These are phyloP conservation scores for Dermatemys mawii DNA, from an alignment of 2,113 vertebrate genomes.

Conservation along the genomic window DNA sequence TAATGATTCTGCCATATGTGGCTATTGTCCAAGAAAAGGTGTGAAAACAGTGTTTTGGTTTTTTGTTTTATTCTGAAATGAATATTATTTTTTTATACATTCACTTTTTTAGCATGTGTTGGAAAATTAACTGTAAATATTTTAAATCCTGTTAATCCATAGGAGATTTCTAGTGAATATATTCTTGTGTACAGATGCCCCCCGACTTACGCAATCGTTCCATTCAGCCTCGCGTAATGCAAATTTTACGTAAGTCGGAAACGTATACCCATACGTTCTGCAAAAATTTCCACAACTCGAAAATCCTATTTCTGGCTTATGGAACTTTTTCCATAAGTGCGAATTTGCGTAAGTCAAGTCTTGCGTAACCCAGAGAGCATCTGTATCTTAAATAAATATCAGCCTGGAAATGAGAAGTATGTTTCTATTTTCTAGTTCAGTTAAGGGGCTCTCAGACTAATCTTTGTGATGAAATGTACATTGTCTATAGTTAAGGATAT, in stretches of 20 bases:
- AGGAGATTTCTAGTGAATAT: background rate
- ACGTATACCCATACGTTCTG: no score
- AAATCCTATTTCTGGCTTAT: no score
- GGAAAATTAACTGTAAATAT: background rate
- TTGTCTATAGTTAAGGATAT: background rate
- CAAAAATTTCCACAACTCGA: no score
- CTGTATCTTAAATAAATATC: background rate
- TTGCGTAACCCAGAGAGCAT: no score
- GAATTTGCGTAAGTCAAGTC: no score
- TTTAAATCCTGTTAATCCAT: background rate
- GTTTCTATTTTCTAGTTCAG: background rate
- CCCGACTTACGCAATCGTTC: no score
- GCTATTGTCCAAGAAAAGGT: conserved; percentile 99
- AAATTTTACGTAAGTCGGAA: no score
- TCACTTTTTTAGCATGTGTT: background rate
- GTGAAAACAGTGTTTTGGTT: background rate
- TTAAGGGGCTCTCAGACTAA: background rate
- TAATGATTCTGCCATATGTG: conserved; percentile 94
- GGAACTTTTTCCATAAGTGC: no score
- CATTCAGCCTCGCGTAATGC: no score
- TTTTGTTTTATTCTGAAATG: background rate
- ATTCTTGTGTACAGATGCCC: no score
- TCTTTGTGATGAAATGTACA: background rate
- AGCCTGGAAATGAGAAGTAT: background rate
- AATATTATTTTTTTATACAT: fast-evolving